phyloP scores from a whole-genome alignment of 2,797 vertebrate species.

The Hoplostethus mediterraneus region DNA sequence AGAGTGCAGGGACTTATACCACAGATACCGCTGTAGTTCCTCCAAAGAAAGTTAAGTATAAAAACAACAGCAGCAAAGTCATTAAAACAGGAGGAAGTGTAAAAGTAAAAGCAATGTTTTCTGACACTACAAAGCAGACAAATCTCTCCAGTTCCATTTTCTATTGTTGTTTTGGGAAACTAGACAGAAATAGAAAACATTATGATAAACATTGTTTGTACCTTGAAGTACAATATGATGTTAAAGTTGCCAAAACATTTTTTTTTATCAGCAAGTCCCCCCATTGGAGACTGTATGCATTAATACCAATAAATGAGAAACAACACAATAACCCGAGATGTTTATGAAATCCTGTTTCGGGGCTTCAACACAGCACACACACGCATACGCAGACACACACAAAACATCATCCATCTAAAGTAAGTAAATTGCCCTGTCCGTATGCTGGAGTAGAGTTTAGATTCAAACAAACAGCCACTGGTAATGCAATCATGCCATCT shows the following conservation, averaged over 20 bases:
- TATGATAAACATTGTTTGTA: slow-evolving; percentile 27
- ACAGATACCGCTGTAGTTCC: neutral
- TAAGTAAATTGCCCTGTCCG: slow-evolving; percentile 11
- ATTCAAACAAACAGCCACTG: slow-evolving; percentile 51
- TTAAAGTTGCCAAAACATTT: slow-evolving; percentile 17
- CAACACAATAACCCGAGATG: slow-evolving; percentile 3
- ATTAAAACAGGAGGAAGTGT: too few species aligned
- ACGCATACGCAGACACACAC: slow-evolving; percentile 11
- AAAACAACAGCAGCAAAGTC: too few species aligned
- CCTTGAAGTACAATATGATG: neutral
- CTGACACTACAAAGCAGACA: too few species aligned
- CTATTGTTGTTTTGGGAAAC: neutral
- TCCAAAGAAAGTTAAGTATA: too few species aligned
- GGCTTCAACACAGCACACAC: slow-evolving; percentile 14
- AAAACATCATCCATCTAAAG: slow-evolving; percentile 34
- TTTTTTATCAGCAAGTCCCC: slow-evolving; percentile 17
- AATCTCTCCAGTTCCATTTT: too few species aligned
- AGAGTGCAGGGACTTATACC: neutral
- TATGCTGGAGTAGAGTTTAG: slow-evolving; percentile 40
- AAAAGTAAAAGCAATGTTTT: too few species aligned
- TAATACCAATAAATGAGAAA: neutral
- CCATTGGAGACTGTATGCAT: slow-evolving; percentile 2
- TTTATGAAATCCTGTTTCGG: slow-evolving; percentile 2
- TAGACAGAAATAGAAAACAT: neutral
- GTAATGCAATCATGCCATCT: slow-evolving; percentile 43